A percentile compares a stretch with the other conserved stretches of the same genome.
Evolutionary conservation across 2,888 invertebrate genomes (phyloP).

Genomic region (Liodrosophila aerea): DNA sequence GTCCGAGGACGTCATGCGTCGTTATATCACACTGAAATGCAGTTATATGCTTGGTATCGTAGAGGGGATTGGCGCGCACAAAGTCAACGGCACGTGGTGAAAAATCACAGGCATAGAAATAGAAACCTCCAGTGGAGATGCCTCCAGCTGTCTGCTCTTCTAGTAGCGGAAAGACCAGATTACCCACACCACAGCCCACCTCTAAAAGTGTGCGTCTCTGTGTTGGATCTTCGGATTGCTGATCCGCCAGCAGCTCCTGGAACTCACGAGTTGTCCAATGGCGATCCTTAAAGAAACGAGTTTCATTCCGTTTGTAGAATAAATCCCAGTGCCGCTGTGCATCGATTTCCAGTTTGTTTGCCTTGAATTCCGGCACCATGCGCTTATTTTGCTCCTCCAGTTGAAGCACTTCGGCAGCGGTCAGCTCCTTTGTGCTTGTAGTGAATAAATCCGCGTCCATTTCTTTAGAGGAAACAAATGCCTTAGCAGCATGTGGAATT

Average conservation of each 20-base stretch:
- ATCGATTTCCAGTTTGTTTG: slow-evolving; percentile 89
- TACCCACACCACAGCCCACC: slow-evolving; percentile 98
- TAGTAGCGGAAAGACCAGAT: slow-evolving; percentile 95
- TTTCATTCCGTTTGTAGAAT: slow-evolving; percentile 97
- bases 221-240: slow-evolving; percentile 78
- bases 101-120: slow-evolving; percentile 95
- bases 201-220: slow-evolving; percentile 84
- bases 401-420: slow-evolving; percentile 85
- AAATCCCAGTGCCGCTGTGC: slow-evolving; percentile 96
- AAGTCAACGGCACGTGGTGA: slow-evolving; percentile 95
- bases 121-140: slow-evolving; percentile 83
- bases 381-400: slow-evolving; percentile 88
- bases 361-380: slow-evolving; percentile 88
- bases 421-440: slow-evolving; percentile 67
- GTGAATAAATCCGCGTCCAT: slow-evolving; percentile 61
- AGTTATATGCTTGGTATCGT: slow-evolving; percentile 86
- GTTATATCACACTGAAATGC: slow-evolving; percentile 95
- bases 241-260: slow-evolving; percentile 87
- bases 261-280: slow-evolving; percentile 99
- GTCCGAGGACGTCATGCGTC: slow-evolving; percentile 85
- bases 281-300: slow-evolving; percentile 96
- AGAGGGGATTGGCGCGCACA: slow-evolving; percentile 88
- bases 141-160: slow-evolving; percentile 85
- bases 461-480: not conserved
- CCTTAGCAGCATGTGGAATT: not conserved